Conservation (phyloP, 2,797 vertebrate genomes). For the Danio choprae region DNA sequence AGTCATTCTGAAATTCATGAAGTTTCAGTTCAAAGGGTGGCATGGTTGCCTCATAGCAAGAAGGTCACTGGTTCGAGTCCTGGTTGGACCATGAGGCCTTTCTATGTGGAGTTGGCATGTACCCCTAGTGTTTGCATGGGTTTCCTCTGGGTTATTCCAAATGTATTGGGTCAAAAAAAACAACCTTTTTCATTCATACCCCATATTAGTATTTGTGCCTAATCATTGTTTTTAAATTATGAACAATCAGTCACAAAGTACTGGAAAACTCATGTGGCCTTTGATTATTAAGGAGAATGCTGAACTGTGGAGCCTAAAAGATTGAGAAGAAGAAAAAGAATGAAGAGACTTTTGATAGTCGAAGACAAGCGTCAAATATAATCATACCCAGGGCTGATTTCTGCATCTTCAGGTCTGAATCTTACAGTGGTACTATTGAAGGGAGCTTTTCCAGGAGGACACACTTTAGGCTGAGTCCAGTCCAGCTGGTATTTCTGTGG, state of each 20-base stretch:
- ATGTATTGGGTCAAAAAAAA: too few relatives aligned
- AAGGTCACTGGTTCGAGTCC: too few relatives aligned
- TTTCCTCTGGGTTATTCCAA: too few relatives aligned
- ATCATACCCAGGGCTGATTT: slow-evolving; percentile 75
- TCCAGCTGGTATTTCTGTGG: slow-evolving; percentile 77
- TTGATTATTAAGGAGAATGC: not conserved
- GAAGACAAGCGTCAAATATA: not conserved
- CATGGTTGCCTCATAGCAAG: too few relatives aligned
- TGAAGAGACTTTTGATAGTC: too few relatives aligned
- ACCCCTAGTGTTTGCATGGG: too few relatives aligned
- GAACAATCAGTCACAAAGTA: not conserved
- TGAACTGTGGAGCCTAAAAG: not conserved
- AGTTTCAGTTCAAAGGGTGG: not conserved
- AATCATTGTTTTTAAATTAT: too few relatives aligned
- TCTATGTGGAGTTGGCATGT: too few relatives aligned
- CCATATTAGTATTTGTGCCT: too few relatives aligned
- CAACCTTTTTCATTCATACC: too few relatives aligned
- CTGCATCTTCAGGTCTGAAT: slow-evolving; percentile 60
- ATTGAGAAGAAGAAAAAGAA: too few relatives aligned
- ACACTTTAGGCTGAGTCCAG: slow-evolving; percentile 57
- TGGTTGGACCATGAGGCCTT: too few relatives aligned
- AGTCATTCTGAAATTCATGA: not conserved
- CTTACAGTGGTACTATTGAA: slow-evolving; percentile 74
- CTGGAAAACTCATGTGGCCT: not conserved
- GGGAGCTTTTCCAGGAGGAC: slow-evolving; percentile 67